Evolutionary conservation across 2,888 invertebrate genomes (phyloP), one percentile per base, ranked within the genome.

Genomic region (Acleris literana): DNA sequence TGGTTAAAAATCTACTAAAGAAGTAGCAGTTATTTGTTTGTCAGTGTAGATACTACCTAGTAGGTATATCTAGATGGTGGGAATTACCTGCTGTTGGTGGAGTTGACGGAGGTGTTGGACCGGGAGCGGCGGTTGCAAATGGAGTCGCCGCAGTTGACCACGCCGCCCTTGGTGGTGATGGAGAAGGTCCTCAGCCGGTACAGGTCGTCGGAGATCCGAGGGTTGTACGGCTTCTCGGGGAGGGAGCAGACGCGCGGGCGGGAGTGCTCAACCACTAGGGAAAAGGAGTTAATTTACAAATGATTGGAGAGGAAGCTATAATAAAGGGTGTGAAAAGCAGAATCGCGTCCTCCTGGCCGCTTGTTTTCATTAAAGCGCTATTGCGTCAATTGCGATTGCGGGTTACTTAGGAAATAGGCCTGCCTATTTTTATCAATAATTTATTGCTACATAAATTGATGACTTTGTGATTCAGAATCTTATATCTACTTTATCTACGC

Each of bases 71-170:
- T n/a, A 44, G 46, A n/a, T 17, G 6, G 33, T 17, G 3, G 13
- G 22, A 54, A 16, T 63, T 85, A 96, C 96, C 95, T 95, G 93
- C 97, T 97, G 63, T 95, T 95, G 44, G 96, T 96, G 43, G 97
- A 96, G 84, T 97, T 97, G 79, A 97, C 97, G 66, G 97, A 97
- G 4, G 97, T 97, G 78, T 97, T 97, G 72, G 97, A 97, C 51
- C 97, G 94, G 65, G 97, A 97, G 49, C 97, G 93, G 9, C 97
- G 93, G 73, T 97, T 97, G 83, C 97, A 97, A 76, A 97, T 97
- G 64, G 97, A 97, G 88, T 97, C 97, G 0, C 97, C 97, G 74
- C 97, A 97, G 90, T 97, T 97, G 72, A 97, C 96, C 39, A 97
- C 96, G 17, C 96, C 95, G 0, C 97, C 97, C 84, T 97, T 97